These are phyloP conservation scores for Cebus imitator DNA, from an alignment of 2,113 vertebrate genomes.

Conservation along the genomic window DNA sequence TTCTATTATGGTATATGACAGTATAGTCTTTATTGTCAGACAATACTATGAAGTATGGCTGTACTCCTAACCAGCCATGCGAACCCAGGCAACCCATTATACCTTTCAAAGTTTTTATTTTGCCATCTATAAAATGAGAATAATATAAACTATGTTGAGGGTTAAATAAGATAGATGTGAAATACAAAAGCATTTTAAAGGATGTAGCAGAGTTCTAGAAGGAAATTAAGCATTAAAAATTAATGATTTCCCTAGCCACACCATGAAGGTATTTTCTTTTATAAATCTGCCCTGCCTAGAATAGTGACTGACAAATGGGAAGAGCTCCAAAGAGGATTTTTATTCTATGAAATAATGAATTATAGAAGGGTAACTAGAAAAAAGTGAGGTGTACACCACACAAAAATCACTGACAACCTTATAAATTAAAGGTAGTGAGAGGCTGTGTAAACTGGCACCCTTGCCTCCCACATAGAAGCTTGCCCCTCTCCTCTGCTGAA, in stretches of 20 bases:
- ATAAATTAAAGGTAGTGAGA: neutral
- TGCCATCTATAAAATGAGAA: neutral
- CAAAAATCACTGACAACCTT: neutral
- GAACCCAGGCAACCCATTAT: neutral
- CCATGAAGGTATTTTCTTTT: neutral
- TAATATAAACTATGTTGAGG: neutral
- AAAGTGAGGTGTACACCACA: neutral
- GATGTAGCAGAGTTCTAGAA: neutral
- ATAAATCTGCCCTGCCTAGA: neutral
- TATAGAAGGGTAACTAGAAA: neutral
- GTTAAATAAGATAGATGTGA: neutral
- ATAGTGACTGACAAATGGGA: neutral
- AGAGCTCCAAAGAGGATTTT: neutral
- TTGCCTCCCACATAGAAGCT: neutral
- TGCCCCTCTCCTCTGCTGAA: neutral
- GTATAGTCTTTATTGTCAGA: neutral
- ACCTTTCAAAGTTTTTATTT: neutral
- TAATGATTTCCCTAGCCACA: neutral
- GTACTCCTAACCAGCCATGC: neutral
- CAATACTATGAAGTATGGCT: neutral
- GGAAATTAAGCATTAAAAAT: neutral
- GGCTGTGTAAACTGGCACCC: rapidly evolving
- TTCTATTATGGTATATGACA: neutral
- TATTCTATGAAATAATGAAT: neutral
- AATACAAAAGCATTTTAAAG: neutral